Evolutionary conservation across 1,140 invertebrate species (phyloP).

Genomic region (Coptotermes formosanus): DNA sequence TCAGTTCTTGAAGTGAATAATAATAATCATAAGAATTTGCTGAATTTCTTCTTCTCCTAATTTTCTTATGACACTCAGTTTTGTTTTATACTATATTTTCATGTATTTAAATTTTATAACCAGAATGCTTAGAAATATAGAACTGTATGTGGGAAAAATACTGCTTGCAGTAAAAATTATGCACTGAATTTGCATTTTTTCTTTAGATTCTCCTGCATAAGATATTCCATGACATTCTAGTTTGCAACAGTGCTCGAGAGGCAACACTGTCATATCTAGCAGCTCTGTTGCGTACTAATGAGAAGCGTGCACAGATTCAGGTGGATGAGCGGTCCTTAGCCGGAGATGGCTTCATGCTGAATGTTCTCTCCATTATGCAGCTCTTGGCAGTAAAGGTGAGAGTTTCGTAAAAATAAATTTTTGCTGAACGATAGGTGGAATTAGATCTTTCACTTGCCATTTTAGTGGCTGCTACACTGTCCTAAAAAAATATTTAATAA

Average conservation of each 20-base stretch:
- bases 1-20: no score
- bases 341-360: constrained; percentile 93
- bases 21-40: no score
- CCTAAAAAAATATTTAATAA: no score
- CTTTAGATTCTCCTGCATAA: constrained; percentile 67
- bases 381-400: constrained; percentile 75
- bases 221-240: constrained; percentile 79
- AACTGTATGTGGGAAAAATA: no score
- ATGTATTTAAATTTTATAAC: no score
- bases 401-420: background rate
- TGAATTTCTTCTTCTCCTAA: no score
- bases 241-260: constrained; percentile 75
- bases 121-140: no score
- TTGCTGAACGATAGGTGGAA: background rate
- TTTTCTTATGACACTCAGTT: no score
- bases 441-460: background rate
- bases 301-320: constrained; percentile 85
- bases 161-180: no score
- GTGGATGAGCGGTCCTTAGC: constrained; percentile 81
- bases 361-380: constrained; percentile 87
- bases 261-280: constrained; percentile 75
- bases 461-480: no score
- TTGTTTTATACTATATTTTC: no score
- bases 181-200: background rate
- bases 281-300: constrained; percentile 73